Evolutionary conservation across 2,888 invertebrate species (phyloP), one percentile per base, ranked within the genome.

Genomic region (Campoplex nolae): DNA sequence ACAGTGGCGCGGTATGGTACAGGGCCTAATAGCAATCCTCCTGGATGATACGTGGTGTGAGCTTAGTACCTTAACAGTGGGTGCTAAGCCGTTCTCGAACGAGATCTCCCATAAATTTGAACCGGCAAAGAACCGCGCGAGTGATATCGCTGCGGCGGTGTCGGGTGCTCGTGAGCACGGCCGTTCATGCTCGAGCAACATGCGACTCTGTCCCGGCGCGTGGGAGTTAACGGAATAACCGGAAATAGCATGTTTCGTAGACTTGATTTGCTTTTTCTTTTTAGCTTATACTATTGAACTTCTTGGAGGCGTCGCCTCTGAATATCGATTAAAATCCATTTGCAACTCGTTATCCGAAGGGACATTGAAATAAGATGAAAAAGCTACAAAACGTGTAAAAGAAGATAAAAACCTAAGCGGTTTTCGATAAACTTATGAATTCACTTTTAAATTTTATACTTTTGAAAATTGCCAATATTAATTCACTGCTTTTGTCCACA

Each of bases 1-100:
- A 65, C 87, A 89, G 85, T 88, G 87, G 88, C 86, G 88, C 86
- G 85, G 89, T 77, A 88, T 89, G 90, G 88, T 86, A 88, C 70
- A 80, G 83, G 65, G 80, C 73, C 71, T 67, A 82, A 84, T 62
- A 85, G 87, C 85, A 81, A 75, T 83, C 82, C 81, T 75, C 58
- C 77, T 65, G 81, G 87, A 79, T 68, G 82, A 80, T 81, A 88
- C 82, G 75, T 79, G 86, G 71, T 81, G 85, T 76, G 85, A 83
- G 62, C 77, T 85, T 79, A 78, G 85, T 83, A 58, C 78, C 82
- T 75, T 78, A 73, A 67, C 77, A 68, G 77, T 78, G 67, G 85
- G 85, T 70, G 77, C 78, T 85, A 83, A 86, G 83, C 77, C 79
- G 77, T 68, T 79, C 78, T 83, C 77, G 71, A 88, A 87, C 86